Conservation (phyloP, 2,113 vertebrate genomes). For the Saccopteryx bilineata region DNA sequence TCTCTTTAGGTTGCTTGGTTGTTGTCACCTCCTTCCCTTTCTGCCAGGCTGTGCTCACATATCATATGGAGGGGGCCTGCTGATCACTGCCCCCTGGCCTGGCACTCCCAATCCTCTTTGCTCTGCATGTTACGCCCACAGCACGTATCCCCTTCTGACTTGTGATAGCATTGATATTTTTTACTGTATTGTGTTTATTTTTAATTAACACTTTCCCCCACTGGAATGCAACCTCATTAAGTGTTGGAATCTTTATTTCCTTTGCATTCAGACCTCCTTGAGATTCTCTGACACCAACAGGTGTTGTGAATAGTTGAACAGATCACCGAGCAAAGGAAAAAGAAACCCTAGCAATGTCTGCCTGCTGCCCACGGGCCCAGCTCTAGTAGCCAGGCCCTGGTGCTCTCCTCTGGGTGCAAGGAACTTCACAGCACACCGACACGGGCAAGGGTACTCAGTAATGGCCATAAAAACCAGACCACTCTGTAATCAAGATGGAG, state of each 20-base stretch:
- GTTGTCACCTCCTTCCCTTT: background rate
- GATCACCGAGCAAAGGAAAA: background rate
- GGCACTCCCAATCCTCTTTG: background rate
- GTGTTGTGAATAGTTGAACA: background rate
- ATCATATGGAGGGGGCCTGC: too few species aligned
- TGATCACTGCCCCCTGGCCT: accelerated
- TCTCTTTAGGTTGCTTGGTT: background rate
- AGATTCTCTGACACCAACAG: background rate
- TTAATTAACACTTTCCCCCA: constrained; percentile 10
- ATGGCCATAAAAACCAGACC: background rate
- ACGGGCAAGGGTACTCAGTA: background rate
- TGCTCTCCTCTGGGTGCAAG: accelerated
- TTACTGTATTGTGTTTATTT: constrained; percentile 13
- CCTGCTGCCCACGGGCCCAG: background rate
- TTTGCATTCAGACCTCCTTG: background rate
- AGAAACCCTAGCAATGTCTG: background rate
- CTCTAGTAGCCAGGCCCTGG: background rate
- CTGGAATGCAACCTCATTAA: background rate
- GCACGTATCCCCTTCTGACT: background rate
- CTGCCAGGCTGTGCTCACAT: background rate
- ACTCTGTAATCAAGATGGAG: background rate
- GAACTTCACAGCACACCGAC: background rate
- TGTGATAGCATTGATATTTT: background rate
- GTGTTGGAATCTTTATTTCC: background rate
- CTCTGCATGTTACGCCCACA: background rate